phyloP scores from a whole-genome alignment of 2,113 vertebrate species.

The Istiophorus platypterus region DNA sequence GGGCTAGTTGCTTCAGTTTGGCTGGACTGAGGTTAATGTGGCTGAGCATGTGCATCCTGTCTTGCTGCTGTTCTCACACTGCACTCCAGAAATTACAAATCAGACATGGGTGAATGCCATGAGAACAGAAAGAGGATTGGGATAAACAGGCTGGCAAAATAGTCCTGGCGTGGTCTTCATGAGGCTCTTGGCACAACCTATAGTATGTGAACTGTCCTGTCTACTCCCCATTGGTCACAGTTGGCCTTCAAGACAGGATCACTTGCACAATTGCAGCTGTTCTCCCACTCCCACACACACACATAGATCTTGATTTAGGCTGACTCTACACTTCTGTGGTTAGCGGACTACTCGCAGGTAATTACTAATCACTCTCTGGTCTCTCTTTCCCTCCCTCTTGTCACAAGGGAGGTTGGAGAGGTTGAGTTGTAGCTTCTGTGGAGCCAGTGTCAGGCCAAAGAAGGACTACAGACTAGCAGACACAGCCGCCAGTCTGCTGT shows the following conservation, averaged over 20 bases:
- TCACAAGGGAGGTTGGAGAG: constrained; percentile 66
- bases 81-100: constrained; percentile 29
- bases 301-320: constrained; percentile 65
- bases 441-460: constrained; percentile 43
- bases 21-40: constrained; percentile 55
- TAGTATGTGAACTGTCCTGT: constrained; percentile 49
- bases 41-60: constrained; percentile 33
- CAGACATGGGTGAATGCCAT: constrained; percentile 52
- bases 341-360: constrained; percentile 64
- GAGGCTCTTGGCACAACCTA: constrained; percentile 52
- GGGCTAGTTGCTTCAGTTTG: constrained; percentile 39
- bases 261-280: constrained; percentile 81
- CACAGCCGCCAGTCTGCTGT: constrained; percentile 47
- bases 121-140: constrained; percentile 46
- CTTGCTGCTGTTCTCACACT: constrained; percentile 44
- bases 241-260: constrained; percentile 74
- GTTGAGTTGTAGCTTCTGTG: constrained; percentile 43
- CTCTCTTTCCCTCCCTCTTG: constrained; percentile 50
- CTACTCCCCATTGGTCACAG: constrained; percentile 66
- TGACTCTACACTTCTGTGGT: constrained; percentile 64
- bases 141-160: constrained; percentile 40
- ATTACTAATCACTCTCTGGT: constrained; percentile 69
- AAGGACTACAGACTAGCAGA: constrained; percentile 50
- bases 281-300: constrained; percentile 67
- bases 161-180: constrained; percentile 23